phyloP scores from a whole-genome alignment of 64 coral and sea anemone species.

The Actinia tenebrosa region DNA sequence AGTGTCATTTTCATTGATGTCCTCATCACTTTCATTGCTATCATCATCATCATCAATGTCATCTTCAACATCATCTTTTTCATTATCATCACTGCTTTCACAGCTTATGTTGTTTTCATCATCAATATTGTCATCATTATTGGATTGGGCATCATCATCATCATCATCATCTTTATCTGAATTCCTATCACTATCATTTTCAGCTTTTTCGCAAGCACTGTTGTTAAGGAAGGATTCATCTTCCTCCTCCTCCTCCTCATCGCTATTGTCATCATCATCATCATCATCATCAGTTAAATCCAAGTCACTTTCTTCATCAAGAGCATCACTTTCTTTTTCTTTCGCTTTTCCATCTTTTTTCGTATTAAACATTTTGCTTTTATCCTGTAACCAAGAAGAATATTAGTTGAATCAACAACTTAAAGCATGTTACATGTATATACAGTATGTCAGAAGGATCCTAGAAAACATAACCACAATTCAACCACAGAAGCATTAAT shows the following conservation, averaged over 20 bases:
- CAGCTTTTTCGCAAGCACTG: neutral
- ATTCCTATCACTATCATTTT: neutral
- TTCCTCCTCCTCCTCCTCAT: neutral
- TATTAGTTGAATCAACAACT: too few relatives aligned
- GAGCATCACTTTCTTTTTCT: neutral
- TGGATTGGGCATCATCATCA: neutral
- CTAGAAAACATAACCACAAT: too few relatives aligned
- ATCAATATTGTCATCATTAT: neutral
- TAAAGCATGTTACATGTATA: too few relatives aligned
- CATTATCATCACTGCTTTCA: neutral
- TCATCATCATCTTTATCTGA: neutral
- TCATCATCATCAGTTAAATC: slow-evolving; percentile 14
- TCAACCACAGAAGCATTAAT: too few relatives aligned
- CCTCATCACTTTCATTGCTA: slow-evolving; percentile 11
- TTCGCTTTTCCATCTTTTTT: neutral
- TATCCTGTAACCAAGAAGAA: neutral
- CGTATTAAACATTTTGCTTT: neutral
- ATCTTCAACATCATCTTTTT: neutral
- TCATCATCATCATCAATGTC: neutral
- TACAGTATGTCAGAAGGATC: too few relatives aligned
- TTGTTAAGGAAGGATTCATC: too few relatives aligned
- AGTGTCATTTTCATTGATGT: neutral
- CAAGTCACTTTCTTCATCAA: slow-evolving; percentile 3
- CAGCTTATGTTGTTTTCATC: too few relatives aligned
- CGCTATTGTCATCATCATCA: neutral